These are phyloP conservation scores for Nyctibius grandis DNA, from an alignment of 2,797 vertebrate genomes.

Conservation along the genomic window DNA sequence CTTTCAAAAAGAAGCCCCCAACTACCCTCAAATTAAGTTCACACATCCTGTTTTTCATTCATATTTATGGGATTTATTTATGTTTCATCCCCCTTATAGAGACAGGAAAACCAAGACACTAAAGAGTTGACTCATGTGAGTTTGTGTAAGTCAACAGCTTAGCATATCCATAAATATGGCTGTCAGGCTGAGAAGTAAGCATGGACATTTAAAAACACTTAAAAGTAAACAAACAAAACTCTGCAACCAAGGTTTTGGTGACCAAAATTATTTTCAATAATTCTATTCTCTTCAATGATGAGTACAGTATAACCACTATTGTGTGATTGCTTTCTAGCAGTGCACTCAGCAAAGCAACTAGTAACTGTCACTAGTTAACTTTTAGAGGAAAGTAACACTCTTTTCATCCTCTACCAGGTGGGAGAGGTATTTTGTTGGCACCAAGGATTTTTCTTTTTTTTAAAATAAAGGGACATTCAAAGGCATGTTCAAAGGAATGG, in stretches of 20 bases:
- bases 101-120: background rate
- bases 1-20: background rate
- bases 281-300: background rate
- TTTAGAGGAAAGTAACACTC: too few relatives aligned
- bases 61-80: background rate
- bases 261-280: background rate
- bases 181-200: background rate
- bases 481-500: background rate
- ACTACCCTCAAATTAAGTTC: background rate
- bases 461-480: background rate
- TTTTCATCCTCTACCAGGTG: background rate
- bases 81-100: background rate
- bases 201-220: background rate
- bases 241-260: background rate
- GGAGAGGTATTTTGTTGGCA: background rate
- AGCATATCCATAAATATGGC: background rate
- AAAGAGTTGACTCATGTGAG: background rate
- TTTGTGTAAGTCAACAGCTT: background rate
- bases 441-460: background rate
- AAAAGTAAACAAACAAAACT: background rate
- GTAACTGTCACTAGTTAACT: background rate
- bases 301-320: background rate
- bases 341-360: background rate
- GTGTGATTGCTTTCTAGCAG: background rate
- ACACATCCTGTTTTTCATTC: background rate